Percentiles rank a stretch among this genome's conserved stretches.
These are phyloP conservation scores for Aphelenchoides besseyi DNA, from an alignment of 1,140 invertebrate genomes.

Conservation along the genomic window DNA sequence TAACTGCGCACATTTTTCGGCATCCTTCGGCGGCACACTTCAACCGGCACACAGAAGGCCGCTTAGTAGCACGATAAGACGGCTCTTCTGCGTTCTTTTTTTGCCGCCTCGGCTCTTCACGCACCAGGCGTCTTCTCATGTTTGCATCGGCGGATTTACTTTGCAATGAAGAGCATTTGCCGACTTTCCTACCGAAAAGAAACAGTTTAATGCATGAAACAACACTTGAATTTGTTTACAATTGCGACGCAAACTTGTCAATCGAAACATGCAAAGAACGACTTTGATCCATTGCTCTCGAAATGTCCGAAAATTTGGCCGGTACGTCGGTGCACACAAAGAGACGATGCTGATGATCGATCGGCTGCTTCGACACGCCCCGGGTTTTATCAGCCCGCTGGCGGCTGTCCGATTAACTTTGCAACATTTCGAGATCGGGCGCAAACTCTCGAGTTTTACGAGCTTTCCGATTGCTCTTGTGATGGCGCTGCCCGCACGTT, in stretches of 20 bases:
- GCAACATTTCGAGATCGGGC: background rate
- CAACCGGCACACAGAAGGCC: background rate
- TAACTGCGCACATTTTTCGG: background rate
- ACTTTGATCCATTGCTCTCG: background rate
- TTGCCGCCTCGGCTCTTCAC: background rate
- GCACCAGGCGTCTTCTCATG: background rate
- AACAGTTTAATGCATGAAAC: no score
- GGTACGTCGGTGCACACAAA: background rate
- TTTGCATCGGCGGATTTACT: background rate
- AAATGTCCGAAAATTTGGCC: no score
- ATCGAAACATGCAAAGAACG: background rate
- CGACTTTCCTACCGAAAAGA: no score
- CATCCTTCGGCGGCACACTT: background rate
- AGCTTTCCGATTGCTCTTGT: background rate
- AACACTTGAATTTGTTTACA: no score
- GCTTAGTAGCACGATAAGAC: background rate
- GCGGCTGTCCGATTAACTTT: background rate
- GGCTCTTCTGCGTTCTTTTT: background rate
- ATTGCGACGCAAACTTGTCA: no score
- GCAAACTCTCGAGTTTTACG: background rate
- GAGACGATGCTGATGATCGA: background rate
- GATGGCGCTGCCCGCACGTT: background rate
- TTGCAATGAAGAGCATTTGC: constrained; percentile 1
- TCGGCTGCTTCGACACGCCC: background rate
- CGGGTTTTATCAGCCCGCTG: background rate